phyloP scores from a whole-genome alignment of 2,888 invertebrate species.

The Tachina lurida region DNA sequence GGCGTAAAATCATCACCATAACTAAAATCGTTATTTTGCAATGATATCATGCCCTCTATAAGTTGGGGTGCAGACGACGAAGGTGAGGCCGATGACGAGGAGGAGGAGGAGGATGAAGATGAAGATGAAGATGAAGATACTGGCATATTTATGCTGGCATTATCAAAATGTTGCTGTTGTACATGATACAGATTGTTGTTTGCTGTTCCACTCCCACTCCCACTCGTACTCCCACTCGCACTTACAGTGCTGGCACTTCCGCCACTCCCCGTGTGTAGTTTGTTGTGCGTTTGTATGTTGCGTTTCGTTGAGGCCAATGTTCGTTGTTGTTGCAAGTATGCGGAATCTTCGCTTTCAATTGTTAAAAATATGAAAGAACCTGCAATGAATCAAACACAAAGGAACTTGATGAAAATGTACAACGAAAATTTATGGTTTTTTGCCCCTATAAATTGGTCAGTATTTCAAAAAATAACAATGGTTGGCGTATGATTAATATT shows the following conservation, averaged over 20 bases:
- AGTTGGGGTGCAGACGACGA: constrained; percentile 56
- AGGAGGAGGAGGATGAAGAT: constrained; percentile 20
- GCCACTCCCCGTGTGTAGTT: constrained; percentile 74
- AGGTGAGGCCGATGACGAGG: constrained; percentile 28
- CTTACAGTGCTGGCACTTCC: constrained; percentile 53
- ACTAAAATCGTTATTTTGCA: constrained; percentile 77
- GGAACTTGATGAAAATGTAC: constrained; percentile 26
- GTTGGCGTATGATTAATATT: constrained; percentile 60
- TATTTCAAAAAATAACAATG: constrained; percentile 13
- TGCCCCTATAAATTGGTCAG: not conserved
- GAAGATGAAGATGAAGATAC: constrained; percentile 61
- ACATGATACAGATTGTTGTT: constrained; percentile 71
- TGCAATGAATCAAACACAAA: constrained; percentile 74
- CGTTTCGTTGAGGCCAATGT: constrained; percentile 85
- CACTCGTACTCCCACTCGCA: constrained; percentile 65
- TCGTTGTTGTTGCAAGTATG: constrained; percentile 83
- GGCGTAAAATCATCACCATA: constrained; percentile 79
- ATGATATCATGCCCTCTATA: constrained; percentile 70
- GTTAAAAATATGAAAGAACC: constrained; percentile 93
- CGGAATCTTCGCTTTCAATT: constrained; percentile 86
- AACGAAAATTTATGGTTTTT: constrained; percentile 44
- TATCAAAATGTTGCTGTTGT: constrained; percentile 76
- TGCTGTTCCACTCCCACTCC: constrained; percentile 59
- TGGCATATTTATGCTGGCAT: constrained; percentile 76
- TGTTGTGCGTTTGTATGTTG: constrained; percentile 62